Conservation (phyloP, 2,888 invertebrate genomes). For the Spodoptera exigua region DNA sequence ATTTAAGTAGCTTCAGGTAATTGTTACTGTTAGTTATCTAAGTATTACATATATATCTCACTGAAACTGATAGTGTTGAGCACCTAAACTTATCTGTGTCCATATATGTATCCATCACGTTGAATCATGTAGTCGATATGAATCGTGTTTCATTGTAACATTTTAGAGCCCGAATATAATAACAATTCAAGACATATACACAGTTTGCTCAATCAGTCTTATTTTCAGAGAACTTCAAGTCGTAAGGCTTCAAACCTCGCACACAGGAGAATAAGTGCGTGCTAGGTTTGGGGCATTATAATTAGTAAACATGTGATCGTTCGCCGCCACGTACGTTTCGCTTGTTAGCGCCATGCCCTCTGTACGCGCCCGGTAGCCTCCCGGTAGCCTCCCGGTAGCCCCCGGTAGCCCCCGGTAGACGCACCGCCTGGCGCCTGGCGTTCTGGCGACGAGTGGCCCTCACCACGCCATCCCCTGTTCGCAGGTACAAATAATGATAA, state of each 20-base stretch:
- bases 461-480: constrained; percentile 86
- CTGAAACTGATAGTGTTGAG: constrained; percentile 81
- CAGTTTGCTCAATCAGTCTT: constrained; percentile 62
- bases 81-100: constrained; percentile 84
- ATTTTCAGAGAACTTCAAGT: constrained; percentile 68
- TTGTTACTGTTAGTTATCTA: constrained; percentile 64
- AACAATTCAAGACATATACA: constrained; percentile 54
- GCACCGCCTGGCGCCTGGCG: constrained; percentile 52
- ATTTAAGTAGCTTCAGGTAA: constrained; percentile 68
- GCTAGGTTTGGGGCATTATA: constrained; percentile 62
- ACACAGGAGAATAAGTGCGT: constrained; percentile 49
- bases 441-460: constrained; percentile 60
- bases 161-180: constrained; percentile 52
- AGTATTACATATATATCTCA: constrained; percentile 70
- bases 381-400: constrained; percentile 62
- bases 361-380: constrained; percentile 79
- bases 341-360: constrained; percentile 58
- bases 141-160: constrained; percentile 60
- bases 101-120: constrained; percentile 73
- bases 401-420: constrained; percentile 40
- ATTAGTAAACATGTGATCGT: constrained; percentile 41
- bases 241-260: constrained; percentile 62
- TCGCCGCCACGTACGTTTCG: constrained; percentile 62
- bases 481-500: constrained; percentile 91
- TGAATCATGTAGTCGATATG: constrained; percentile 72